Evolutionary conservation across 2,113 vertebrate genomes (phyloP).

Genomic region (Halcyon malimbica): DNA sequence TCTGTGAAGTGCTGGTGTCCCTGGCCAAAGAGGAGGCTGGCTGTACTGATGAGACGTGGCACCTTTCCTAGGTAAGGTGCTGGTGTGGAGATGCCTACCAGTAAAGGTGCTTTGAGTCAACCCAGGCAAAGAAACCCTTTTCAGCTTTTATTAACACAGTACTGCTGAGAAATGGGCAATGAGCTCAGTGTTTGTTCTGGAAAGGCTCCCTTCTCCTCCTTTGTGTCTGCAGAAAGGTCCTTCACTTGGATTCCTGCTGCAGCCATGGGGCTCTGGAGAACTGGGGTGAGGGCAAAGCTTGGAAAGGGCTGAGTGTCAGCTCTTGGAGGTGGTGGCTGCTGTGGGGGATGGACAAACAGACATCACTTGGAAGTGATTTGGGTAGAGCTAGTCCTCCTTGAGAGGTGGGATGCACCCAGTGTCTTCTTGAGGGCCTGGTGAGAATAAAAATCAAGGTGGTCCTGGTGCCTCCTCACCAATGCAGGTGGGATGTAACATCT

Average conservation of each 20-base stretch:
- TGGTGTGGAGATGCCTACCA: background rate
- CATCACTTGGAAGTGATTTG: background rate
- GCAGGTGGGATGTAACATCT: background rate
- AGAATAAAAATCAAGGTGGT: background rate
- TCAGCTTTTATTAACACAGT: background rate
- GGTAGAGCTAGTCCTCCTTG: background rate
- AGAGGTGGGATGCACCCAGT: background rate
- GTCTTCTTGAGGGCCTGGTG: background rate
- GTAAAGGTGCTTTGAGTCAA: background rate
- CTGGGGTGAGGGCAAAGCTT: background rate
- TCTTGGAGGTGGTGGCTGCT: background rate
- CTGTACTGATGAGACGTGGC: fast-evolving
- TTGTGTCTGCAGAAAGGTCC: background rate
- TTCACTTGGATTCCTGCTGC: background rate
- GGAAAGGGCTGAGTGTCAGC: background rate
- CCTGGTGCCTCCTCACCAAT: background rate
- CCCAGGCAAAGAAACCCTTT: background rate
- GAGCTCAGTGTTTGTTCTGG: background rate
- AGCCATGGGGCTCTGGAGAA: background rate
- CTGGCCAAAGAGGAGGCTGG: background rate
- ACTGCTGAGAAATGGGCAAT: background rate
- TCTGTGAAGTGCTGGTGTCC: background rate
- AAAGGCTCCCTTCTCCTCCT: background rate
- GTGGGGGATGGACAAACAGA: background rate
- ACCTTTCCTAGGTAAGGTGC: background rate